Evolutionary conservation across 2,888 invertebrate genomes (phyloP).

Genomic region (Laspeyria flexula): DNA sequence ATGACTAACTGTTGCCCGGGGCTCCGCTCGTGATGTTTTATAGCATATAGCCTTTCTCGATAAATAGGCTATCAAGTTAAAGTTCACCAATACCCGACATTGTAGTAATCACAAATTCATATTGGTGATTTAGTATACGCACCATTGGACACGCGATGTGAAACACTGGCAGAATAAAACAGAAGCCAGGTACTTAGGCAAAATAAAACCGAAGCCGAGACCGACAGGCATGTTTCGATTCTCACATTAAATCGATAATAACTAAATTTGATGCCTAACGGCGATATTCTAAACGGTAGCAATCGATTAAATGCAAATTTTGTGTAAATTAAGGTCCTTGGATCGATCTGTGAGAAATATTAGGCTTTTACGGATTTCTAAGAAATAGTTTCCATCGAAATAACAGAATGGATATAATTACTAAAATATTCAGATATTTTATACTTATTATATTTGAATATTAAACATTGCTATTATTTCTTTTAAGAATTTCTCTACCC

Average conservation of each 20-base stretch:
- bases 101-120: conserved; percentile 6
- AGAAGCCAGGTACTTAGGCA: conserved; percentile 30
- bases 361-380: conserved; percentile 1
- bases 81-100: conserved; percentile 1
- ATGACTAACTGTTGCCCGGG: too few relatives aligned
- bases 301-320: conserved; percentile 22
- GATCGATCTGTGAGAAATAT: conserved; percentile 9
- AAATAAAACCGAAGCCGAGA: conserved; percentile 31
- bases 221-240: conserved; percentile 25
- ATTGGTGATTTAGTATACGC: conserved; percentile 8
- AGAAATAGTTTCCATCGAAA: not conserved
- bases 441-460: too few relatives aligned
- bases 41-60: not conserved
- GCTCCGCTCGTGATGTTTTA: conserved; percentile 5
- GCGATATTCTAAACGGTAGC: conserved; percentile 37
- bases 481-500: too few relatives aligned
- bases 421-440: too few relatives aligned
- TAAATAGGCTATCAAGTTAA: conserved; percentile 1
- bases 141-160: conserved; percentile 26
- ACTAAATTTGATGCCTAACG: conserved; percentile 23
- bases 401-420: too few relatives aligned
- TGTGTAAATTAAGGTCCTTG: conserved; percentile 21
- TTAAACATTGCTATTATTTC: too few relatives aligned
- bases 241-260: conserved; percentile 32
- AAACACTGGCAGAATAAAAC: conserved; percentile 22